These are phyloP conservation scores for Sebastes iracundus DNA, from an alignment of 2,797 vertebrate species.

Conservation along the genomic window DNA sequence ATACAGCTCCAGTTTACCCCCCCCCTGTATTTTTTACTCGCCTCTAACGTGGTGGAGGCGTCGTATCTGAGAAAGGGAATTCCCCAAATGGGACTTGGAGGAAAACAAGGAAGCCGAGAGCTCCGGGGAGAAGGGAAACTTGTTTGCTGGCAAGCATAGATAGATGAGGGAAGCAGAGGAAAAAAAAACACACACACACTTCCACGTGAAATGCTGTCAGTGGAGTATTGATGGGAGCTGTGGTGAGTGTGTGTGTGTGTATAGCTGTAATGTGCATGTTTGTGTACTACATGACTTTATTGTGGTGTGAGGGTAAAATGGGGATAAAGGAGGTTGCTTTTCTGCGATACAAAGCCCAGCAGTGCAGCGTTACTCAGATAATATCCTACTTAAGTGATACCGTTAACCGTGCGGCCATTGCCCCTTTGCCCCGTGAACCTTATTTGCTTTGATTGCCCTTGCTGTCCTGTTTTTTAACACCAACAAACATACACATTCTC, in stretches of 20 bases:
- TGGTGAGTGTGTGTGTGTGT: conserved; percentile 15
- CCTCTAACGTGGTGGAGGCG: conserved; percentile 34
- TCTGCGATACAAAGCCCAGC: conserved; percentile 1
- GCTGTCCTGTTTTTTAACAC: conserved; percentile 53
- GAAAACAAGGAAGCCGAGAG: conserved; percentile 61
- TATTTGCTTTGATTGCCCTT: conserved; percentile 61
- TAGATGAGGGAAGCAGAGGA: conserved; percentile 49
- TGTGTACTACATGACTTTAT: conserved; percentile 19
- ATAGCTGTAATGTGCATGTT: background rate
- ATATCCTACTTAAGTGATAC: conserved; percentile 31
- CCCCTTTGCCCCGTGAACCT: conserved; percentile 57
- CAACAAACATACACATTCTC: conserved; percentile 6
- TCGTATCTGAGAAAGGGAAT: conserved; percentile 48
- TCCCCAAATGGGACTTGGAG: conserved; percentile 69
- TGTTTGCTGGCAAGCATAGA: conserved; percentile 50
- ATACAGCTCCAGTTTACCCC: conserved; percentile 29
- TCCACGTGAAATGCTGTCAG: conserved; percentile 35
- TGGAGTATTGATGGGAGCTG: conserved; percentile 30
- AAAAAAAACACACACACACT: conserved; percentile 21
- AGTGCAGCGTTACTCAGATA: conserved; percentile 47
- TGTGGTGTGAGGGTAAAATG: conserved; percentile 7
- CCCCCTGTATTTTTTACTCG: background rate
- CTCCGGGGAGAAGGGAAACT: conserved; percentile 58
- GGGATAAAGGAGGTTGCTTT: conserved; percentile 4
- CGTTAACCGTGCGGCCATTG: conserved; percentile 61